Base-by-base conservation (phyloP, 1,140 invertebrate species). In the Pissodes strobi region DNA sequence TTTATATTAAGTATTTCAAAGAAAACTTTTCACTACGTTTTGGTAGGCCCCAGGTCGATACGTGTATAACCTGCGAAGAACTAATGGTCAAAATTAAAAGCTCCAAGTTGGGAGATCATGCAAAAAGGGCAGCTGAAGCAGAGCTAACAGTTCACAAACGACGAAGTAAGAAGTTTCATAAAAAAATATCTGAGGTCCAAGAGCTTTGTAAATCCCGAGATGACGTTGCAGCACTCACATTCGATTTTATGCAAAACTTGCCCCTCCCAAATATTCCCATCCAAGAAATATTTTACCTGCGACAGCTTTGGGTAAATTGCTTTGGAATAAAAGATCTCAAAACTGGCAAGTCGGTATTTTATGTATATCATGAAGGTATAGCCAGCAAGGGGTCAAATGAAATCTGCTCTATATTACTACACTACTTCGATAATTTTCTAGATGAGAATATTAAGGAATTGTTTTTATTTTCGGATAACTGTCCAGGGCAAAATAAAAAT, bases 171-270 rank as follows among this genome's bases (percentile, higher is more conserved):
- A 71, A 67, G 56, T 73, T 71, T 66, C 66, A 68, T 60, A 70
- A 51, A 49, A 67, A 62, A 66, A 68, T 67, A 62, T 62, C 53
- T 48, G 39, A 48, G 58, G 62, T 66, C 37, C 61, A 49, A 22
- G 52, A 53, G 53, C 65, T 58, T 30, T 66, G 66, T 59, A 17
- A 69, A 63, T 21, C 37, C 64, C 38, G 62, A 66, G 37, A 41
- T 60, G 34, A 25, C 66, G 22, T 61, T 13, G 18, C 69, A 22
- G 63, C 57, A 27, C 43, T 74, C 22, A 48, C 52, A 46, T 71
- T 77, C 57, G 75, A 75, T 67, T 77, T 56, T 63, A 76, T 77
- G 75, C 68, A 74, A 56, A 77, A 74, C 66, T 39, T 77, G 34
- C 64, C 66, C 17, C 27, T 63, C 12, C 51, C 60, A 25, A 12